A percentile compares a stretch with the other conserved stretches of the same genome.
Conservation (phyloP, 2,888 invertebrate genomes). For the Sisyra nigra region DNA sequence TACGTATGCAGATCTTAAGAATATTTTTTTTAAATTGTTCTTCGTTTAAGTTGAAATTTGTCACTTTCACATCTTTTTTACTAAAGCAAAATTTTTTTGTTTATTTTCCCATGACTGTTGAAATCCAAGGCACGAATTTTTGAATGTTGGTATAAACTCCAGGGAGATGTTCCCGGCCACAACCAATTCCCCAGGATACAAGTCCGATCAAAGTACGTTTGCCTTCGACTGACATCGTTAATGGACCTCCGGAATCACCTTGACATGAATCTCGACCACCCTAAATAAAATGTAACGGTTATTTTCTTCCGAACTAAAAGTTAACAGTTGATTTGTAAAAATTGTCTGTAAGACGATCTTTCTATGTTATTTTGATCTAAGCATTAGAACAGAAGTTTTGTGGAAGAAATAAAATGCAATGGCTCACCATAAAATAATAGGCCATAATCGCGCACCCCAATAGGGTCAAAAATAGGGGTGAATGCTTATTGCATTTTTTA, state of each 20-base stretch:
- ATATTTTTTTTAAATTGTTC: too few relatives aligned
- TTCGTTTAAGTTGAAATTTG: too few relatives aligned
- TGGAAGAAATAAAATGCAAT: too few relatives aligned
- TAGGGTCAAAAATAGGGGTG: too few relatives aligned
- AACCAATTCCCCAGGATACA: conserved; percentile 86
- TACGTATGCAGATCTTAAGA: too few relatives aligned
- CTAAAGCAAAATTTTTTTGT: neutral
- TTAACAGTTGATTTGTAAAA: neutral
- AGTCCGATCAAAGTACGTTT: conserved; percentile 75
- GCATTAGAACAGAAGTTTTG: too few relatives aligned
- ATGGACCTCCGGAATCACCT: conserved; percentile 72
- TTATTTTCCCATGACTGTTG: conserved; percentile 53
- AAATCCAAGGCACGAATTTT: conserved; percentile 83
- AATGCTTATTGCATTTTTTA: too few relatives aligned
- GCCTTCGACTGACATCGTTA: conserved; percentile 74
- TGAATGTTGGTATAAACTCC: conserved; percentile 88
- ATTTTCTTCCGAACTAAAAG: neutral
- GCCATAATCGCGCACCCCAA: too few relatives aligned
- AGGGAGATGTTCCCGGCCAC: conserved; percentile 76
- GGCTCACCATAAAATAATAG: too few relatives aligned
- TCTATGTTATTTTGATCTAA: too few relatives aligned
- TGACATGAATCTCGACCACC: conserved; percentile 61
- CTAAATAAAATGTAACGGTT: conserved; percentile 20
- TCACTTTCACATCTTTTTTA: neutral
- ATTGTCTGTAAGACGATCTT: too few relatives aligned